Evolutionary conservation across 2,113 vertebrate genomes (phyloP), one percentile per base, ranked within the genome.

Genomic region (Semnornis frantzii): DNA sequence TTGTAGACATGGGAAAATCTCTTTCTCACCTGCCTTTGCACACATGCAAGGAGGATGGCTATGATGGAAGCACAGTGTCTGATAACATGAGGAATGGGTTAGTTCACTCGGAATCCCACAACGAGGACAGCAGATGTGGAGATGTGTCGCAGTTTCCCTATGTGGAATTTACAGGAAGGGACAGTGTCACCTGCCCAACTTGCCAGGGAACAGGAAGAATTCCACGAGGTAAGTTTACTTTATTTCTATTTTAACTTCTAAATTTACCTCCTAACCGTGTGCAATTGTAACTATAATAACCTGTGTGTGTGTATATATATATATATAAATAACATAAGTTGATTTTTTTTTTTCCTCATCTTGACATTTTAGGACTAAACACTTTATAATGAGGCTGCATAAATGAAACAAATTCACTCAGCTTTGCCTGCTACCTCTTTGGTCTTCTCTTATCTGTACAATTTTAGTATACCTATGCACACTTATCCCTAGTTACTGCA

Each of bases 61-160:
- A 92, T 42, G 98, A 98, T n/a, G 96, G 98, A 58, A 96, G 97
- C 28, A 88, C 97, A 2, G 91, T 87, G 2, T 96, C 97, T n/a
- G 98, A 99, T 54, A 97, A 91, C 1, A 84, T 97, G 93, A 96
- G 96, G 68, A 98, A 96, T 8, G 96, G 97, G 24, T 73, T 98
- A 70, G 85, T 98, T 64, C 97, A 97, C 91, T 96, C 68, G 0
- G 98, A 98, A 71, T 90, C 86, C 7, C 98, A 98, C 54, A 98
- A 94, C 2, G 98, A 99, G 70, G 98, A 99, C 7, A 96, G 75
- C 34, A 98, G 98, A 95, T 97, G 92, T 23, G 98, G 98, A 44
- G 99, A 99, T n/a, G 99, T 99, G 12, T 99, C 99, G 0, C 99
- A 99, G 96, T 99, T 99, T 95, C 99, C 99, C 0, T 99, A 99